phyloP scores from a whole-genome alignment of 2,113 vertebrate genomes.

The Labrus mixtus region DNA sequence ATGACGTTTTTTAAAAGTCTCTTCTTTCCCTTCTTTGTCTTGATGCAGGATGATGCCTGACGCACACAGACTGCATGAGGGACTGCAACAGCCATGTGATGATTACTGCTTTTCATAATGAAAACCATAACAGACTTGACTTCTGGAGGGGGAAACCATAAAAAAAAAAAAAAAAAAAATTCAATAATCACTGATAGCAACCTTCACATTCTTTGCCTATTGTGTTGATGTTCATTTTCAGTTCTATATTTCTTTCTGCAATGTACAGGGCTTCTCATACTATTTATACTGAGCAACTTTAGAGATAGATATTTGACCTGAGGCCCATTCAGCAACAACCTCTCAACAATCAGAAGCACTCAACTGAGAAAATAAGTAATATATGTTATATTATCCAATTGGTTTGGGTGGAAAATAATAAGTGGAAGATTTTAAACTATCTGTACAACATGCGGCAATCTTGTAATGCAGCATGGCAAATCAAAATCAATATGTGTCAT shows the following conservation, averaged over 20 bases:
- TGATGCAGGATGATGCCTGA: slow-evolving; percentile 50
- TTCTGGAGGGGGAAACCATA: slow-evolving; percentile 45
- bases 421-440: neutral
- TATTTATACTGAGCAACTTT: slow-evolving; percentile 12
- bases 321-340: slow-evolving; percentile 26
- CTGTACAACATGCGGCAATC: slow-evolving; percentile 3
- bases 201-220: slow-evolving; percentile 36
- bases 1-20: neutral
- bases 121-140: slow-evolving; percentile 72
- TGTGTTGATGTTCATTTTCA: slow-evolving; percentile 38
- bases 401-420: slow-evolving; percentile 34
- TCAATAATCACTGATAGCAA: slow-evolving; percentile 53
- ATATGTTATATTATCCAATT: neutral
- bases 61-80: slow-evolving; percentile 65
- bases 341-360: slow-evolving; percentile 21
- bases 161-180: slow-evolving; percentile 15
- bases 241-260: slow-evolving; percentile 34
- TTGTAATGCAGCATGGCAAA: slow-evolving; percentile 7
- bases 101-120: slow-evolving; percentile 79
- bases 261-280: slow-evolving; percentile 30
- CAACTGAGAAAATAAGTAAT: neutral
- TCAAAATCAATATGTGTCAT: slow-evolving; percentile 2
- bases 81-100: slow-evolving; percentile 70
- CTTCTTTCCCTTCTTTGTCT: slow-evolving; percentile 23
- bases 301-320: slow-evolving; percentile 28